phyloP scores from a whole-genome alignment of 2,113 vertebrate genomes.

The Aldabrachelys gigantea region DNA sequence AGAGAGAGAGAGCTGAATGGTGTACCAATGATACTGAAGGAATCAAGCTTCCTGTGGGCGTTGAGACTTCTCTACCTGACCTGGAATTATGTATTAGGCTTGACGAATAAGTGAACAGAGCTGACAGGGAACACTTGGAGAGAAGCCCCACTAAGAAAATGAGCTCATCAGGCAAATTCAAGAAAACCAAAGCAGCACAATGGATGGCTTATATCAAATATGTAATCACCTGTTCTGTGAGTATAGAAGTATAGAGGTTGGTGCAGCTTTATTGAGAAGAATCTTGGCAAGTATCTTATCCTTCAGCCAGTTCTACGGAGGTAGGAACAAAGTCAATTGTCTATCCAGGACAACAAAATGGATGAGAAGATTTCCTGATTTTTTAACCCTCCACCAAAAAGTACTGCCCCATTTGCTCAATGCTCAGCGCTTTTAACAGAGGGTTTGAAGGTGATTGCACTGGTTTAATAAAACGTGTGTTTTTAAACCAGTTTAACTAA shows the following conservation, averaged over 20 bases:
- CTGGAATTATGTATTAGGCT: rapidly evolving
- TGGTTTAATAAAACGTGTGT: neutral
- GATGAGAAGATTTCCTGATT: neutral
- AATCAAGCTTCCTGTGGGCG: neutral
- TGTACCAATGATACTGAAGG: neutral
- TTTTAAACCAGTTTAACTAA: neutral
- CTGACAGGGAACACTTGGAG: neutral
- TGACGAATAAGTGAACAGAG: neutral
- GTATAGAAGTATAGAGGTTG: neutral
- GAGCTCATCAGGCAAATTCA: neutral
- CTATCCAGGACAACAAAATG: neutral
- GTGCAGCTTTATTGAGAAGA: neutral
- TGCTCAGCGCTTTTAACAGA: neutral
- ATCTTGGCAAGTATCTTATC: neutral
- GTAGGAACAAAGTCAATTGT: neutral
- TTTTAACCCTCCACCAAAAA: neutral
- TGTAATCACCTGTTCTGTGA: neutral
- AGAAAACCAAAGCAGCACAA: constrained; percentile 4
- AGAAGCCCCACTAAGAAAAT: neutral
- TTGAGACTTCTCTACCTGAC: neutral
- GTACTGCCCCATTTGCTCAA: neutral
- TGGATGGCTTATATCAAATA: constrained; percentile 25
- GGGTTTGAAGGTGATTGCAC: neutral
- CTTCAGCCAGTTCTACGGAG: neutral
- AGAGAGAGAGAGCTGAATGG: neutral